Evolutionary conservation across 2,888 invertebrate genomes (phyloP).

Genomic region (Cerastis leucographa): DNA sequence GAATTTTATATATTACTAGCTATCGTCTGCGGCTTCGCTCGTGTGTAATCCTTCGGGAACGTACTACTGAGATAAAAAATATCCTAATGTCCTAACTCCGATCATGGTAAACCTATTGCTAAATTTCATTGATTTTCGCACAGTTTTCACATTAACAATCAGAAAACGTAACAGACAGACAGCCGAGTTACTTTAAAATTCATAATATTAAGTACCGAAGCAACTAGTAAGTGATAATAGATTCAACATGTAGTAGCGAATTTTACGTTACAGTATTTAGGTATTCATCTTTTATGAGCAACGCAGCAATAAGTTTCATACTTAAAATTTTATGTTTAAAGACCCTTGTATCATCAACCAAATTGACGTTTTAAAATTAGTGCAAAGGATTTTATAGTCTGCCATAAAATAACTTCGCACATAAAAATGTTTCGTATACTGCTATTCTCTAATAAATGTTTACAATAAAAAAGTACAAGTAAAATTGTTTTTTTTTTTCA

Average conservation of each 20-base stretch:
- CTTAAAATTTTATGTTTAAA: constrained; percentile 30
- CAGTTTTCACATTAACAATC: too few relatives aligned
- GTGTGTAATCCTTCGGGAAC: not conserved
- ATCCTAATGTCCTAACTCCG: not conserved
- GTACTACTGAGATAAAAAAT: not conserved
- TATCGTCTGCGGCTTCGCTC: not conserved
- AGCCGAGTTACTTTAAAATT: not conserved
- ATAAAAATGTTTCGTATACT: constrained; percentile 41
- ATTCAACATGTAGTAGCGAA: not conserved
- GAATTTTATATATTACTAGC: not conserved
- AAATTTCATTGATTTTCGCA: too few relatives aligned
- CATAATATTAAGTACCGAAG: too few relatives aligned
- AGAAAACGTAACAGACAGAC: not conserved
- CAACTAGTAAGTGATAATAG: too few relatives aligned
- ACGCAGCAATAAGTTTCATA: constrained; percentile 18
- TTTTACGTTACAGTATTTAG: not conserved
- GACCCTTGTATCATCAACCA: constrained; percentile 19
- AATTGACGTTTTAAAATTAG: constrained; percentile 45
- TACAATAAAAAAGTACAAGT: constrained; percentile 27
- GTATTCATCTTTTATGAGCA: constrained; percentile 20
- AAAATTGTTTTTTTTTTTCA: constrained; percentile 21
- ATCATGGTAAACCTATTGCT: too few relatives aligned
- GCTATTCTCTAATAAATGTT: too few relatives aligned
- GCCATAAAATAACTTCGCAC: constrained; percentile 40
- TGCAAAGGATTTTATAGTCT: constrained; percentile 41